Evolutionary conservation across 2,888 invertebrate species (phyloP), one percentile per base, ranked within the genome.

Genomic region (Dolomedes plantarius): DNA sequence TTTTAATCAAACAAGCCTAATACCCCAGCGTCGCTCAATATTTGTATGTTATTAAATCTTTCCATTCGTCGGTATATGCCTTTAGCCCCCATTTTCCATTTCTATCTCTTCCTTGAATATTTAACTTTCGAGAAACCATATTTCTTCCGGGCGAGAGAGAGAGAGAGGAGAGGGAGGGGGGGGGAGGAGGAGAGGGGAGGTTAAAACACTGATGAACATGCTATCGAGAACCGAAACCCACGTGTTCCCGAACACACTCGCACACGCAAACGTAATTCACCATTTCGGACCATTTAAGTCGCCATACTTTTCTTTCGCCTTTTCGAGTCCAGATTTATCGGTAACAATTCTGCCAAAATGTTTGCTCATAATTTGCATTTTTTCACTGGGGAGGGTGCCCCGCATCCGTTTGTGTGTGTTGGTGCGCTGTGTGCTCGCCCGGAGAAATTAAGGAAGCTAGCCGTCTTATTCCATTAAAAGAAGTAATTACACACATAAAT

Each of bases 391-490:
- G 41, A 68, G 41, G 74, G 68, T n/a, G 62, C 27, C n/a, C n/a
- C 23, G 39, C 50, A 50, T 16, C 32, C 27, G 36, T 19, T 67
- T 50, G 68, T 67, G 36, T 46, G 16, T n/a, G n/a, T n/a, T n/a
- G n/a, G n/a, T n/a, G n/a, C n/a, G n/a, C n/a, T n/a, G n/a, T n/a
- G n/a, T n/a, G n/a, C n/a, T 81, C 67, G 68, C 68, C 29, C 41
- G 46, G 64, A 39, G 78, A 82, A 82, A 82, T 82, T 77, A 77
- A n/a, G 83, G 83, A 83, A 83, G 83, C 77, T 50, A 72, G 72
- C 83, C 72, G 83, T 77, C 83, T 83, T 77, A 83, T 83, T 83
- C 83, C 83, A 77, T 83, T 83, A 83, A 83, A 83, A 83, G 83
- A 83, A 83, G 83, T 83, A 83, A 83, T 83, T 83, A 83, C 77